Evolutionary conservation across 1,140 invertebrate species (phyloP), one percentile per base, ranked within the genome.

Genomic region (Teleogryllus occipitalis): DNA sequence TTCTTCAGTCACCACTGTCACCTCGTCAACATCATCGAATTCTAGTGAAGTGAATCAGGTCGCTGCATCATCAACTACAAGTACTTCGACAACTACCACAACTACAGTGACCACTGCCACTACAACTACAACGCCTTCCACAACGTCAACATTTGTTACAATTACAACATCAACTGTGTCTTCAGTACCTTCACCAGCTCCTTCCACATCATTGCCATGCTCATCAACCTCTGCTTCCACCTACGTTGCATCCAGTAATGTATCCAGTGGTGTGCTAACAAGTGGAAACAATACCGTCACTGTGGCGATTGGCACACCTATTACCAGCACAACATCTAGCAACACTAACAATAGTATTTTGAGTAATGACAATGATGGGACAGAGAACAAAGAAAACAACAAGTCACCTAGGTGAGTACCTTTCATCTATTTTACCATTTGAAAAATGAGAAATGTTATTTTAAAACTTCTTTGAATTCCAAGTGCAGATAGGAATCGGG

Each of bases 121-220:
- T 22, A 80, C 82, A 75, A 82, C 84, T 8, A 80, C 76, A 7
- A 81, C 82, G 80, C 82, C 83, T 76, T 82, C 76, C 49, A 81
- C 81, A 54, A 83, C 83, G 8, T 85, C 86, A 83, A 85, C 87
- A 65, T 48, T 81, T 22, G 81, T 80, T 47, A 49, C 82, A 80
- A 85, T 85, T 47, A 80, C 81, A 74, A 80, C 81, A 74, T 72
- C 72, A 15, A 73, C 73, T 77, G 76, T 49, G 5, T 54, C n/a
- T 7, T 77, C 76, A n/a, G 76, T 77, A 47, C 48, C 76, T 48
- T 12, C 76, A 47, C 47, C 76, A 22, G 47, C 76, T 21, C 47
- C 15, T 48, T 47, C 48, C 15, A 82, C 82, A 79, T 84, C 83
- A 49, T 81, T 83, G 77, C 84, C 84, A 47, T 82, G 82, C 47